Evolutionary conservation across 2,113 vertebrate genomes (phyloP), one percentile per base, ranked within the genome.

Genomic region (Zosterops pallidus): DNA sequence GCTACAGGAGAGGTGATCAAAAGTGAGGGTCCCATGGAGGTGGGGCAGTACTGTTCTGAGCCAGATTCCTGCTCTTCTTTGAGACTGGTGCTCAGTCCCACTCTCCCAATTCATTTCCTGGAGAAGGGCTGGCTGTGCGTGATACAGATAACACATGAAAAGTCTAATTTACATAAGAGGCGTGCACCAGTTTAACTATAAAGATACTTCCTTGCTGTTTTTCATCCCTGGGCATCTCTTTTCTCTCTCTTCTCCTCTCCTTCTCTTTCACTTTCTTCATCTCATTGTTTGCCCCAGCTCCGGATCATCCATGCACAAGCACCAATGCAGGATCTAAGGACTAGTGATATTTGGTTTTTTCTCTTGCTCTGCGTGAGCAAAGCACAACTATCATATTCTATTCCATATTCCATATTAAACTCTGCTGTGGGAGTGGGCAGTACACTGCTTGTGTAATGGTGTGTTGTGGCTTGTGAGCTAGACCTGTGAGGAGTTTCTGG

Each of bases 251-350:
- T 63, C 24, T 71, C 23, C 12, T 9, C 44, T 37, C 62, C 26
- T 44, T 22, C 44, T 50, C 44, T 59, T 63, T 47, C 0, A 0
- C 17, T 42, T 74, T 65, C 37, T 74, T 59, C 18, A 17, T 59
- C 14, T 26, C 21, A 31, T 9, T 68, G 44, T 17, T 59, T 68
- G 6, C 14, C 35, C 6, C 20, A 55, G 2, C 35, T 71, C 20
- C 0, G 0, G 42, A 42, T 24, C 42, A 42, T 50, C 9, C 57
- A 31, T 0, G 0, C 6, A 31, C 25, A 9, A 49, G 42, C 26
- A 72, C 18, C 14, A 50, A 12, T 7, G 14, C 15, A 42, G 26
- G 24, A 19, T 23, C 29, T 44, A 44, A 50, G 5, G 8, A 29
- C 5, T 39, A 16, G 6, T 20, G 22, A 26, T 25, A 35, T 6